Evolutionary conservation across 2,888 invertebrate genomes (phyloP).

Genomic region (Cheiracanthium punctorium): DNA sequence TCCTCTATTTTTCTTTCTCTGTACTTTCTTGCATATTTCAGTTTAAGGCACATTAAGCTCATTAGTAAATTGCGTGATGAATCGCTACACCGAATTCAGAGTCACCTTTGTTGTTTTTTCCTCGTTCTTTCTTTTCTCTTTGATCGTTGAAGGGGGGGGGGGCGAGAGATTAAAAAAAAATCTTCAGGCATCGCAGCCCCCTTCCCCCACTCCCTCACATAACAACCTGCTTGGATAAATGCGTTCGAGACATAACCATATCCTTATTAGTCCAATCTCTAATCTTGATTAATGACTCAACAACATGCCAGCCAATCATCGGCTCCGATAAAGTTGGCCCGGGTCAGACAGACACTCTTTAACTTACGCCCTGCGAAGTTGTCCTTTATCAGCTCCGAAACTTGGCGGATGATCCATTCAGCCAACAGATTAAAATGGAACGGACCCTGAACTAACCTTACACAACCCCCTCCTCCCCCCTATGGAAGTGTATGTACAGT

Average conservation of each 20-base stretch:
- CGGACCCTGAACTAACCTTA: neutral
- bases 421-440: slow-evolving; percentile 36
- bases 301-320: slow-evolving; percentile 12
- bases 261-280: slow-evolving; percentile 18
- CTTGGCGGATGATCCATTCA: slow-evolving; percentile 31
- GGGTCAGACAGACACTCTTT: neutral
- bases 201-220: too few species aligned
- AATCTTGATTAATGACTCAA: slow-evolving; percentile 57
- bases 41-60: too few species aligned
- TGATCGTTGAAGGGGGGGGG: too few species aligned
- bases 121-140: too few species aligned
- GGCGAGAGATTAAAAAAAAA: too few species aligned
- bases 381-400: slow-evolving; percentile 39
- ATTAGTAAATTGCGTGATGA: too few species aligned
- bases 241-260: neutral
- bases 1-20: too few species aligned
- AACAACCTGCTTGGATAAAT: slow-evolving; percentile 25
- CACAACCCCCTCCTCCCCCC: too few species aligned
- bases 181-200: too few species aligned
- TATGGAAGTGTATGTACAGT: neutral
- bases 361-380: neutral
- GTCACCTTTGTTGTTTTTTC: too few species aligned
- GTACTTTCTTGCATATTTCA: too few species aligned
- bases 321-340: neutral
- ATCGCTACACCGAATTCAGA: too few species aligned